Evolutionary conservation across 1,140 invertebrate genomes (phyloP).

Genomic region (Euura lappo): DNA sequence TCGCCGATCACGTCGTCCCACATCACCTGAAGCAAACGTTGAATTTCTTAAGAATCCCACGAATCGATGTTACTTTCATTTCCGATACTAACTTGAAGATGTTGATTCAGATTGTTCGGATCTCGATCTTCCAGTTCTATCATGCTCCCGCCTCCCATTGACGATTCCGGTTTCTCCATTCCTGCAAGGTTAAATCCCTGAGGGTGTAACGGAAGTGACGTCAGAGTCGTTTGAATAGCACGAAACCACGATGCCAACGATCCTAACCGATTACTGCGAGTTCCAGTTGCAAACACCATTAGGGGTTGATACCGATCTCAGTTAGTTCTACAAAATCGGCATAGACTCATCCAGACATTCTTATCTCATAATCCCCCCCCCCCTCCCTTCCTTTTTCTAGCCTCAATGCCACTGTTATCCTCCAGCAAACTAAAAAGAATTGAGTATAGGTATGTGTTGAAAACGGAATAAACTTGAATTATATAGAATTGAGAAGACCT

Average conservation of each 20-base stretch:
- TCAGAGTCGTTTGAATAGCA: neutral
- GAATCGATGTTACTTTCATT: neutral
- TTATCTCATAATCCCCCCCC: neutral
- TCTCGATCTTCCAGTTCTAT: constrained; percentile 71
- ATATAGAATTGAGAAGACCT: no score
- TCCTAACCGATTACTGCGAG: neutral
- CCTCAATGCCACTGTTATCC: no score
- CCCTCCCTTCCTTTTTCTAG: no score
- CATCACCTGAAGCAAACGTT: constrained; percentile 61
- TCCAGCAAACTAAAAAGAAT: no score
- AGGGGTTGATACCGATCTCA: neutral
- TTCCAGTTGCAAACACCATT: neutral
- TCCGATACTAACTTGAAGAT: constrained; percentile 66
- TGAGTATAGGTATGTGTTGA: no score
- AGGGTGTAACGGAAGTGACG: neutral
- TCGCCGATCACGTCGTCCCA: constrained; percentile 83
- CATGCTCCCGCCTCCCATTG: constrained; percentile 52
- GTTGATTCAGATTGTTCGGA: constrained; percentile 71
- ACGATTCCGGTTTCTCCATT: constrained; percentile 53
- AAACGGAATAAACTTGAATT: no score
- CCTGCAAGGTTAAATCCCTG: constrained; percentile 40
- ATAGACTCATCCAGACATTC: neutral
- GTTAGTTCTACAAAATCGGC: neutral
- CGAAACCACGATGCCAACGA: neutral
- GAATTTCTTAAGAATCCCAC: no score